Evolutionary conservation across 2,113 vertebrate species (phyloP).

Genomic region (Galbula dea): DNA sequence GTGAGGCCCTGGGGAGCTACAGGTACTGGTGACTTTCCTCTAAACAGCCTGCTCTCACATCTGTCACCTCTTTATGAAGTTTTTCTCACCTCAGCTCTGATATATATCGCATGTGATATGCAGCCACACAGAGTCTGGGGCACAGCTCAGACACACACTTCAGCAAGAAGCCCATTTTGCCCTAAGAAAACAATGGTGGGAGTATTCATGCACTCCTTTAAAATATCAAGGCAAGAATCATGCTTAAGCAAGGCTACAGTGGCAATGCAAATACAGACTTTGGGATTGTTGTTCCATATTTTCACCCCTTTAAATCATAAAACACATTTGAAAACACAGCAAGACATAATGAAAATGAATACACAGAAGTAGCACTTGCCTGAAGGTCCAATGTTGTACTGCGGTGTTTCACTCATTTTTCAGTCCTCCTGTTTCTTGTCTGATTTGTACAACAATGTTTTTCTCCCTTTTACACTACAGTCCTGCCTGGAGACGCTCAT

Average conservation of each 20-base stretch:
- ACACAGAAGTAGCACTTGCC: background rate
- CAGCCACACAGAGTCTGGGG: background rate
- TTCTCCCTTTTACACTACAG: background rate
- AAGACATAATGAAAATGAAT: background rate
- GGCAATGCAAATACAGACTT: background rate
- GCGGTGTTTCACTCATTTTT: background rate
- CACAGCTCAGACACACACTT: background rate
- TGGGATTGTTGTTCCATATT: background rate
- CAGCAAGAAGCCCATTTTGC: background rate
- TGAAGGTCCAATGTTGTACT: background rate
- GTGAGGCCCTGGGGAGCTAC: background rate
- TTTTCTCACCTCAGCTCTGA: background rate
- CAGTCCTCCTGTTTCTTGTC: background rate
- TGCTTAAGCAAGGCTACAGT: background rate
- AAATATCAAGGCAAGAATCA: background rate
- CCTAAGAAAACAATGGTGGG: background rate
- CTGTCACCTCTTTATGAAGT: background rate
- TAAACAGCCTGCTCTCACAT: background rate
- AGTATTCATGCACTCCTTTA: background rate
- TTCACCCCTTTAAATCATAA: background rate
- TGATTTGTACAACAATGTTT: background rate
- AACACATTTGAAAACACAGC: background rate
- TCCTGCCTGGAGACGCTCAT: background rate
- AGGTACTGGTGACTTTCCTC: background rate
- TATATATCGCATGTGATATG: fast-evolving